phyloP scores from a whole-genome alignment of 30 jellyfish, hydroid and myxozoan species.

The Catostylus mosaicus region DNA sequence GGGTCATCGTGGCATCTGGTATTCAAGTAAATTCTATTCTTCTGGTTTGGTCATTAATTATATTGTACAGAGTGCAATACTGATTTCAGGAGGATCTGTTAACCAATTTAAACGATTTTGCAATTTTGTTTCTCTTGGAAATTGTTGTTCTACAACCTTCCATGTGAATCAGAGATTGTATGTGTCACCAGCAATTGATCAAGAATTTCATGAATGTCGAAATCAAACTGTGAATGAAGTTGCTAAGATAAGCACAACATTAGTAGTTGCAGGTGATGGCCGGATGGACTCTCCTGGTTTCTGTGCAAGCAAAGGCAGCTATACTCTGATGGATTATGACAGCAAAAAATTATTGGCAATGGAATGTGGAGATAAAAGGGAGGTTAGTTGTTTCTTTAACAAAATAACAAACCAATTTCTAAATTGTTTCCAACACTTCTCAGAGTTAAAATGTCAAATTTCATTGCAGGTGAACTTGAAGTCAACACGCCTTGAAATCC shows the following conservation, averaged over 20 bases:
- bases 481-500: too few species aligned
- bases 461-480: too few species aligned
- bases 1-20: constrained; percentile 40
- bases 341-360: constrained; percentile 13
- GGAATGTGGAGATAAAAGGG: constrained; percentile 46
- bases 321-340: constrained; percentile 37
- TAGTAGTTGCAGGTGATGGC: constrained; percentile 49
- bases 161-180: constrained; percentile 17
- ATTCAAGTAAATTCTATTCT: too few species aligned
- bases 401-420: too few species aligned
- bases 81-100: constrained; percentile 27
- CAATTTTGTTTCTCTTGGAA: constrained; percentile 12
- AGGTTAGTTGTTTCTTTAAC: neutral
- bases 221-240: neutral
- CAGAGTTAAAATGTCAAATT: too few species aligned
- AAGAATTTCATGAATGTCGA: constrained; percentile 18
- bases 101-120: constrained; percentile 8
- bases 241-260: neutral
- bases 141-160: constrained; percentile 16
- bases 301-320: constrained; percentile 51
- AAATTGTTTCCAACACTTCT: too few species aligned
- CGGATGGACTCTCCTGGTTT: constrained; percentile 61
- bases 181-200: constrained; percentile 54
- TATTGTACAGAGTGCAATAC: too few species aligned
- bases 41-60: too few species aligned